A percentile compares a stretch with the other conserved stretches of the same genome.
Conservation (phyloP, 2,888 invertebrate species). For the Flexamia atlantica region DNA sequence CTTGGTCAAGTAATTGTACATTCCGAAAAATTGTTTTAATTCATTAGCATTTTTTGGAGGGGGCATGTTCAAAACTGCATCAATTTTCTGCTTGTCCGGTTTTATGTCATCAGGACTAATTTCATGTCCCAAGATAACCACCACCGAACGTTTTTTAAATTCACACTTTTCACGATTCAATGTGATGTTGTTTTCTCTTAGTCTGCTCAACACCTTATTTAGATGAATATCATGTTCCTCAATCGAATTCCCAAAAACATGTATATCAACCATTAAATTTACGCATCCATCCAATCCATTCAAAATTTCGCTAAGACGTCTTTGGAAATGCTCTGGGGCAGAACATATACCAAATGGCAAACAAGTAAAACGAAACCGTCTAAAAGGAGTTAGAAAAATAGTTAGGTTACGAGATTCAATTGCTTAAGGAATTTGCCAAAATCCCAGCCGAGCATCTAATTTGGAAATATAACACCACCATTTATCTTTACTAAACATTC, state of each 20-base stretch:
- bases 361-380: conserved; percentile 65
- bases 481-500: conserved; percentile 68
- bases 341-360: conserved; percentile 68
- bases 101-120: not conserved
- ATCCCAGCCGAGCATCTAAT: conserved; percentile 69
- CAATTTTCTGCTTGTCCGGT: not conserved
- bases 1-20: conserved; percentile 62
- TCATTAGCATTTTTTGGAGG: conserved; percentile 67
- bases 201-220: conserved; percentile 34
- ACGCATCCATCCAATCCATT: conserved; percentile 61
- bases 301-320: conserved; percentile 27
- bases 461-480: conserved; percentile 68
- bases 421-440: conserved; percentile 59
- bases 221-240: conserved; percentile 64
- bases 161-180: conserved; percentile 32
- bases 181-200: conserved; percentile 54
- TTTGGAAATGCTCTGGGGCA: conserved; percentile 59
- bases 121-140: conserved; percentile 10
- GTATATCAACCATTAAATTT: conserved; percentile 63
- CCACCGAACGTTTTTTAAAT: not conserved
- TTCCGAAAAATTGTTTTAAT: conserved; percentile 66
- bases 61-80: conserved; percentile 2
- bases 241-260: conserved; percentile 43
- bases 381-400: conserved; percentile 66
- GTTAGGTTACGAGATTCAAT: conserved; percentile 64